Evolutionary conservation across 2,888 invertebrate species (phyloP).

Genomic region (Conchocele bisecta): DNA sequence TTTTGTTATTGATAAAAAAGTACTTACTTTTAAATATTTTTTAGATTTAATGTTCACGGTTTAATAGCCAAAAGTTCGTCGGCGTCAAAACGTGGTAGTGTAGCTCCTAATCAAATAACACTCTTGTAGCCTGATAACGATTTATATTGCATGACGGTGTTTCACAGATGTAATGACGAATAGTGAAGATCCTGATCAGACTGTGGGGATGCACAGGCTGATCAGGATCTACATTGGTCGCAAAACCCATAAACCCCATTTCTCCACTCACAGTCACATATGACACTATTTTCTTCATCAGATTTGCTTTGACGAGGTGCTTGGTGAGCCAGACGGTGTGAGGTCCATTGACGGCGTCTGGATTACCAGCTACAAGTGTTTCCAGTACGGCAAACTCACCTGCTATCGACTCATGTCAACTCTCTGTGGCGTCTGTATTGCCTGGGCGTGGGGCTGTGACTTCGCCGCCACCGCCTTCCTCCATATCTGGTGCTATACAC

Average conservation of each 20-base stretch:
- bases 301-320: constrained; percentile 67
- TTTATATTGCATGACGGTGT: too few species aligned
- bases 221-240: neutral
- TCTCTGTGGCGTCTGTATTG: constrained; percentile 87
- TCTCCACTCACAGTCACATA: too few species aligned
- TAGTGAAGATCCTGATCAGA: neutral
- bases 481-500: constrained; percentile 88
- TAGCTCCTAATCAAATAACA: too few species aligned
- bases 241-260: too few species aligned
- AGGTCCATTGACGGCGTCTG: constrained; percentile 87
- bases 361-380: constrained; percentile 87
- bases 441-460: constrained; percentile 84
- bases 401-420: constrained; percentile 89
- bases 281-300: too few species aligned
- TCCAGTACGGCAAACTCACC: constrained; percentile 87
- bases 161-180: too few species aligned
- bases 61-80: too few species aligned
- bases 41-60: too few species aligned
- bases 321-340: constrained; percentile 72
- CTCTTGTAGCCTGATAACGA: too few species aligned
- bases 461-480: constrained; percentile 84
- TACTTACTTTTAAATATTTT: too few species aligned
- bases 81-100: too few species aligned
- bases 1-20: too few species aligned
- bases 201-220: neutral